A percentile compares a stretch with the other conserved stretches of the same genome.
Conservation (phyloP, 2,797 vertebrate genomes). For the Tadarida brasiliensis region DNA sequence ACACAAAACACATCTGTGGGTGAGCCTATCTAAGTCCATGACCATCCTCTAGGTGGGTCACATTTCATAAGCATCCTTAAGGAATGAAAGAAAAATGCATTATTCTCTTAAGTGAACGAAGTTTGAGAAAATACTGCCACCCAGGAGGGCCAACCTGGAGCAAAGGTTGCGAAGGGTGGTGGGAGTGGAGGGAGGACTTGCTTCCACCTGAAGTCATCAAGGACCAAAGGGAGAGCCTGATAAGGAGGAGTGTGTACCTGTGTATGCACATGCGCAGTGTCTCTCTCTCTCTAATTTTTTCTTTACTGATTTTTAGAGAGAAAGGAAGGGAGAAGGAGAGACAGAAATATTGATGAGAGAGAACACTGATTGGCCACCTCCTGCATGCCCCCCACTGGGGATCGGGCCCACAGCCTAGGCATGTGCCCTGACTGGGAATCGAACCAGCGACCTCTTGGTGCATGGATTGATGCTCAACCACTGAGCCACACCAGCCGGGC, state of each 20-base stretch:
- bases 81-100: background rate
- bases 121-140: background rate
- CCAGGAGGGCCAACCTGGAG: background rate
- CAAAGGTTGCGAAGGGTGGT: background rate
- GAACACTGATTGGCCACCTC: too few species aligned
- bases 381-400: too few species aligned
- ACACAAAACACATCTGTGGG: rapidly evolving
- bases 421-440: too few species aligned
- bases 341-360: too few species aligned
- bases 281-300: background rate
- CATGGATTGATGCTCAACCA: too few species aligned
- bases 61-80: background rate
- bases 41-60: background rate
- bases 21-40: background rate
- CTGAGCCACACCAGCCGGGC: too few species aligned
- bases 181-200: background rate
- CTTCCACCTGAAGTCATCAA: background rate
- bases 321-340: background rate
- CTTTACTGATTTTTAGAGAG: background rate
- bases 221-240: background rate
- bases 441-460: too few species aligned
- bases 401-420: too few species aligned
- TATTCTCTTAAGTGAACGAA: background rate
- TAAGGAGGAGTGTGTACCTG: background rate
- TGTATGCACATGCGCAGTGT: too few species aligned